Evolutionary conservation across 2,797 vertebrate genomes (phyloP).

Genomic region (Pogoniulus pusillus): DNA sequence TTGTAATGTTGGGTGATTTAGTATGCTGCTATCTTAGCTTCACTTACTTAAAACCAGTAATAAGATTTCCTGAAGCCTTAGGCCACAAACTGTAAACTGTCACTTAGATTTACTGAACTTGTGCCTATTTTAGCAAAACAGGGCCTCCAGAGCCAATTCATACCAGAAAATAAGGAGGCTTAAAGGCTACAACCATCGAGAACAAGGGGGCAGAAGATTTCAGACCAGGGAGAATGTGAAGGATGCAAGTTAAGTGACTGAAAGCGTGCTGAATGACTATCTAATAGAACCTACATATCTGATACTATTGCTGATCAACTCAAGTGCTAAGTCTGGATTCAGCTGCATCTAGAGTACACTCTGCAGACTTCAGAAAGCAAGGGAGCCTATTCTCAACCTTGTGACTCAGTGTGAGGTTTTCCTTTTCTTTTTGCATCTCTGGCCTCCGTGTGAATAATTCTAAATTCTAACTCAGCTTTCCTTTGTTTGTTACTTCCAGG

Average conservation of each 20-base stretch:
- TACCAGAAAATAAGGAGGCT: not conserved
- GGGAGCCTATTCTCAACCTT: not conserved
- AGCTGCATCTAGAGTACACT: not conserved
- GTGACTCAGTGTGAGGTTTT: not conserved
- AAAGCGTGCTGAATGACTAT: not conserved
- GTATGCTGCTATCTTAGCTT: not conserved
- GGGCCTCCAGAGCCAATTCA: not conserved
- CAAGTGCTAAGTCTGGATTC: not conserved
- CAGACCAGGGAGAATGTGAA: not conserved
- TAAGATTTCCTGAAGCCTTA: not conserved
- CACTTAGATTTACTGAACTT: not conserved
- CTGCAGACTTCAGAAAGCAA: not conserved
- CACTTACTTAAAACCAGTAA: not conserved
- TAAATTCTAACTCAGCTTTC: not conserved
- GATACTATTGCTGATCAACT: not conserved
- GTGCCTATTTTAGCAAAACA: not conserved
- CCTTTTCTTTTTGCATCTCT: not conserved
- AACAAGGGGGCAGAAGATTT: not conserved
- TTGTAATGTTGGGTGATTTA: not conserved
- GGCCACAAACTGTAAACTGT: not conserved
- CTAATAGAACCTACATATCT: not conserved
- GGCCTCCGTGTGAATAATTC: not conserved
- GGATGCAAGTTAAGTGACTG: not conserved
- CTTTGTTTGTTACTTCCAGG: not conserved
- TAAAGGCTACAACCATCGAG: not conserved